These are phyloP conservation scores for Cheiracanthium punctorium DNA, from an alignment of 2,888 invertebrate species.

Conservation along the genomic window DNA sequence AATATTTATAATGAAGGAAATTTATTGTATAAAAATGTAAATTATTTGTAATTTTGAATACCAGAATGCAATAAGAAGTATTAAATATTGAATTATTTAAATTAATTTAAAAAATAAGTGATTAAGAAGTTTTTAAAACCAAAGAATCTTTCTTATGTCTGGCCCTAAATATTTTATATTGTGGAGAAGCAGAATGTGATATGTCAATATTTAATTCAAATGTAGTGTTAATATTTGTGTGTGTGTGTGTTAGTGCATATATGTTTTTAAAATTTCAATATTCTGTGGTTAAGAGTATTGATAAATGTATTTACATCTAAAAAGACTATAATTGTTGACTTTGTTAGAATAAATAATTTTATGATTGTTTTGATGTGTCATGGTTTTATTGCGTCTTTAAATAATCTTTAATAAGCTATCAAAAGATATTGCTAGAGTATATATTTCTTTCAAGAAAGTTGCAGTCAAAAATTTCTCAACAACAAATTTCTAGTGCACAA, in stretches of 20 bases:
- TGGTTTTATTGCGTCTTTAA: too few relatives aligned
- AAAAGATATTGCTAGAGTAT: too few relatives aligned
- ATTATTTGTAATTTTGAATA: too few relatives aligned
- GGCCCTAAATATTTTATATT: not conserved
- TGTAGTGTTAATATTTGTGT: constrained; percentile 2
- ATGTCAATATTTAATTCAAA: not conserved
- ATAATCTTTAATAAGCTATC: too few relatives aligned
- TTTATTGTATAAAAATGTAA: too few relatives aligned
- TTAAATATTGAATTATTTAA: too few relatives aligned
- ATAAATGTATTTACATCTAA: not conserved
- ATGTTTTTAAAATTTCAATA: constrained; percentile 2
- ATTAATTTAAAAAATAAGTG: too few relatives aligned
- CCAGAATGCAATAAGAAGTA: too few relatives aligned
- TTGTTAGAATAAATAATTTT: constrained; percentile 17
- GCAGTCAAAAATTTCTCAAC: too few relatives aligned
- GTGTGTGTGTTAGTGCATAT: not conserved
- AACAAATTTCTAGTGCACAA: too few relatives aligned
- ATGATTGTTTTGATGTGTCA: not conserved
- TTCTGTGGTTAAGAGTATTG: not conserved
- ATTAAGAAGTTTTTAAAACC: not conserved
- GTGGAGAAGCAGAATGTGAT: not conserved
- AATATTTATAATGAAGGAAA: too few relatives aligned
- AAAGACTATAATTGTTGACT: constrained; percentile 1
- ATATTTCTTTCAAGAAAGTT: too few relatives aligned
- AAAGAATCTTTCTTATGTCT: not conserved